Evolutionary conservation across 2,113 vertebrate genomes (phyloP).

Genomic region (Megaceryle maxima): DNA sequence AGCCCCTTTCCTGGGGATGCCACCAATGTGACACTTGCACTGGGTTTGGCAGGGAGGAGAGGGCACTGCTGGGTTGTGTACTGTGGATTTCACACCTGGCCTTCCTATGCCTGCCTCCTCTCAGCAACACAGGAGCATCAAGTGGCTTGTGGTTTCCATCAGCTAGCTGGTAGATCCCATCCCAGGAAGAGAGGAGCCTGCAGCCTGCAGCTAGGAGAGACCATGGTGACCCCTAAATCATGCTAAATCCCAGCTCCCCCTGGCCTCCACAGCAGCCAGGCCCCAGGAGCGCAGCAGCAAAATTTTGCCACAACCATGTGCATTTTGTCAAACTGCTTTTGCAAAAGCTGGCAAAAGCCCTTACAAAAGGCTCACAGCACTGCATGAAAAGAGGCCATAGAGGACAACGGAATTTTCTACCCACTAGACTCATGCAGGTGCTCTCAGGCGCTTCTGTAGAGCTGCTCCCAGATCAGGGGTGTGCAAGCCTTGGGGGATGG

Average conservation of each 20-base stretch:
- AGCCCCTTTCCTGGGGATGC: not conserved
- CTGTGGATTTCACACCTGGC: not conserved
- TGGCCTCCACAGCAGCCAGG: rapidly evolving
- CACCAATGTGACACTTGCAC: not conserved
- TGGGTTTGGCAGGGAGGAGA: not conserved
- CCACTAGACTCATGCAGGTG: not conserved
- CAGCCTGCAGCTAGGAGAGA: not conserved
- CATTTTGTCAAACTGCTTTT: not conserved
- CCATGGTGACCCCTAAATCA: rapidly evolving
- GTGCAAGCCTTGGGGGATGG: slow-evolving; percentile 7
- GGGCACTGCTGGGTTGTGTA: not conserved
- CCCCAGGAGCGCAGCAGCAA: rapidly evolving
- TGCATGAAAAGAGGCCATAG: not conserved
- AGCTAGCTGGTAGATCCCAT: rapidly evolving
- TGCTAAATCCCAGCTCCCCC: rapidly evolving
- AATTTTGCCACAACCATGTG: rapidly evolving
- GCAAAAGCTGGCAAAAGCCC: not conserved
- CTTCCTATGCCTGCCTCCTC: not conserved
- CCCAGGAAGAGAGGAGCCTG: rapidly evolving
- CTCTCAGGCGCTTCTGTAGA: not conserved
- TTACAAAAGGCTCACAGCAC: rapidly evolving
- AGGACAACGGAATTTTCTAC: not conserved
- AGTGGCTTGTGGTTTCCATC: rapidly evolving
- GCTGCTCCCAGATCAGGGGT: not conserved
- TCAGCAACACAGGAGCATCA: rapidly evolving